Conservation (phyloP, 2,113 vertebrate genomes). For the Pogonocichla stellata region DNA sequence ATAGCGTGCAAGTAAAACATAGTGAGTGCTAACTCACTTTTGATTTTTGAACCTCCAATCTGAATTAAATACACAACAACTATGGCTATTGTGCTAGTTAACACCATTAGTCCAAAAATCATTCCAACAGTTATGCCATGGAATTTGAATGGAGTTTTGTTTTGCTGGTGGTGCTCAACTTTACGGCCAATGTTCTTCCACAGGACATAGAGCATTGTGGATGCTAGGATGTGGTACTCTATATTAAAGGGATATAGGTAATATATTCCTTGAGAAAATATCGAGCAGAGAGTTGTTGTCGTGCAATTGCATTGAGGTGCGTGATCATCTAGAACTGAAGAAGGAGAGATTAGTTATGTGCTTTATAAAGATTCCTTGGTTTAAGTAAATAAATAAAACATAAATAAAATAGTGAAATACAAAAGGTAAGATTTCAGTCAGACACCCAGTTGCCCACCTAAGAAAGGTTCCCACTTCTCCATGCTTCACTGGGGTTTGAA, state of each 20-base stretch:
- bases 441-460: background rate
- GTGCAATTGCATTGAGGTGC: constrained; percentile 88
- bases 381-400: background rate
- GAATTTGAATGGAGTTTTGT: constrained; percentile 70
- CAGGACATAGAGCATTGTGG: constrained; percentile 91
- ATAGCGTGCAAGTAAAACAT: constrained; percentile 92
- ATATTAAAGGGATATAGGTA: constrained; percentile 97
- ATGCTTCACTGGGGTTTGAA: background rate
- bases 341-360: background rate
- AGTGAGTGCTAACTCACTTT: constrained; percentile 81
- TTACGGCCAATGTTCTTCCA: constrained; percentile 95
- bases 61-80: constrained; percentile 89
- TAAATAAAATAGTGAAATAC: background rate
- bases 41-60: constrained; percentile 79
- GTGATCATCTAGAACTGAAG: constrained; percentile 75
- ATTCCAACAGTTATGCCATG: constrained; percentile 78
- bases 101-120: constrained; percentile 79
- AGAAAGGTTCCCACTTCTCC: background rate
- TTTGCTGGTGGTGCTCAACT: constrained; percentile 76
- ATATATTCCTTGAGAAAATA: constrained; percentile 87
- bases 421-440: background rate
- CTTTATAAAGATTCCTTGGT: background rate
- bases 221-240: constrained; percentile 96
- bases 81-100: constrained; percentile 86
- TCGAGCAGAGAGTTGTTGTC: constrained; percentile 79